Conservation (phyloP, 2,888 invertebrate genomes). For the Brachylomia viminalis region DNA sequence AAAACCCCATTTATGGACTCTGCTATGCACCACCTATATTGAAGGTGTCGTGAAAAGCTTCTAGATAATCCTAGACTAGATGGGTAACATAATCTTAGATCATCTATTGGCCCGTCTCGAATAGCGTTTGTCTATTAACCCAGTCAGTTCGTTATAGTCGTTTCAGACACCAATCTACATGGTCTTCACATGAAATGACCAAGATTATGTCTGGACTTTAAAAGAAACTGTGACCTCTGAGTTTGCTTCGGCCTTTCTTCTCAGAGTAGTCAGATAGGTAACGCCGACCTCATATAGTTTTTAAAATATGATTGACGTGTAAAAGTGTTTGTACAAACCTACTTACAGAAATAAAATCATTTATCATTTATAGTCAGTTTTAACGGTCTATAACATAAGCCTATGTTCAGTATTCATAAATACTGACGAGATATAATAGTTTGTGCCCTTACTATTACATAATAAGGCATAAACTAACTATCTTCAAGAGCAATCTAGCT, state of each 20-base stretch:
- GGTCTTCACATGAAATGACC: no score
- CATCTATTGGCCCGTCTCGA: background rate
- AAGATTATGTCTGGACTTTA: no score
- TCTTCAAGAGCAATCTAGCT: background rate
- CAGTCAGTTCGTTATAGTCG: no score
- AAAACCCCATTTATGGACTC: background rate
- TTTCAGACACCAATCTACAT: no score
- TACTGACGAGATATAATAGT: background rate
- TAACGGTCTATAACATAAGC: background rate
- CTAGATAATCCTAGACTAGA: background rate
- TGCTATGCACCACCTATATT: background rate
- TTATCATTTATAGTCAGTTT: background rate
- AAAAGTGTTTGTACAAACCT: no score
- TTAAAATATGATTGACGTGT: no score
- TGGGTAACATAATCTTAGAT: conserved; percentile 1
- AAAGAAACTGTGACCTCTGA: no score
- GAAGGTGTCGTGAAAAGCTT: conserved; percentile 1
- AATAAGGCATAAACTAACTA: background rate
- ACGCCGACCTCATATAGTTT: no score
- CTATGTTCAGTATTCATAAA: background rate
- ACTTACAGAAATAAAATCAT: no score
- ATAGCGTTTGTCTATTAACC: background rate
- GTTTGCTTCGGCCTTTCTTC: no score
- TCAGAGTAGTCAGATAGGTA: no score
- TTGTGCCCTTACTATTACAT: background rate